Evolutionary conservation across 1,140 invertebrate genomes (phyloP).

Genomic region (Halotydeus destructor): DNA sequence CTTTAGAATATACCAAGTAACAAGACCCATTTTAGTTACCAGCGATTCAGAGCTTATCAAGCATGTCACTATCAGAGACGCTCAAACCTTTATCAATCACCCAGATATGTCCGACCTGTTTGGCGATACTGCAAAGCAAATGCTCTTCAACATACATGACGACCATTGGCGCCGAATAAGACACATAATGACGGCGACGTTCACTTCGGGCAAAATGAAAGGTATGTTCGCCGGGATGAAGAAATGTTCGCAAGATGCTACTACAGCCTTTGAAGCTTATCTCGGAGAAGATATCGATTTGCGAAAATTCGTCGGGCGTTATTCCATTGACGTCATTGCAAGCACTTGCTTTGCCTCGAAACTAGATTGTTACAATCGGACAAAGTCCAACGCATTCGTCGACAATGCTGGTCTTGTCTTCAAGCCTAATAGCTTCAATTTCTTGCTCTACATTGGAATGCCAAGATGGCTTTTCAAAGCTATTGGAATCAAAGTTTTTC

Average conservation of each 20-base stretch:
- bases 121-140: neutral
- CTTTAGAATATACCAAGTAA: no score
- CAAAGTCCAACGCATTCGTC: conserved; percentile 7
- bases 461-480: neutral
- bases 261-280: no score
- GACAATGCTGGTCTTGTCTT: neutral
- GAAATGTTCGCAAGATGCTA: no score
- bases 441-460: neutral
- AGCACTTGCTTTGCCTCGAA: neutral
- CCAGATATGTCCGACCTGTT: neutral
- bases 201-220: conserved; percentile 34
- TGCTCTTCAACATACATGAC: conserved; percentile 25
- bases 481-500: neutral
- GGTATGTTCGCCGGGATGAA: conserved; percentile 23
- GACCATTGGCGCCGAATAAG: conserved; percentile 31
- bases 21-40: neutral
- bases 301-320: neutral
- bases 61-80: neutral
- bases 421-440: neutral
- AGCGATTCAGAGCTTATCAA: neutral
- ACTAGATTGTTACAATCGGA: no score
- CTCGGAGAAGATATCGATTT: neutral
- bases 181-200: conserved; percentile 32
- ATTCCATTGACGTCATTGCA: neutral
- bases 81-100: neutral